Evolutionary conservation across 1,140 invertebrate species (phyloP), one percentile per base, ranked within the genome.

Genomic region (Metopolophium dirhodum): DNA sequence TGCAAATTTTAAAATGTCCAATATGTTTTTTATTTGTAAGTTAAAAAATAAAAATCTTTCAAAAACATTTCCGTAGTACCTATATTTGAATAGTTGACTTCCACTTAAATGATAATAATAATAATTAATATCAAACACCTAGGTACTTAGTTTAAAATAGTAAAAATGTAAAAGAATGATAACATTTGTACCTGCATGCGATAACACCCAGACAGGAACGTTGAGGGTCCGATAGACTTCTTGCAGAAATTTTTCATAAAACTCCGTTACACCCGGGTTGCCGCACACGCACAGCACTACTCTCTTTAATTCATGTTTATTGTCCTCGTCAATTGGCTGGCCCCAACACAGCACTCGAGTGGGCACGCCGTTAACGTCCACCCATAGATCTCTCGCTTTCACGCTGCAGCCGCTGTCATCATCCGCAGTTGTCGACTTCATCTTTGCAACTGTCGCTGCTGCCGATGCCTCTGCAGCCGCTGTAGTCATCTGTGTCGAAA

Each of bases 201-300:
- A 97, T 94, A 97, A 94, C 47, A 97, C 96, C 97, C 97, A 98
- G 9, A 98, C 96, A 57, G 97, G 97, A 90, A 96, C 95, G 90
- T 96, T 95, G 30, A 95, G 94, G 11, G 96, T 95, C 77, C 95
- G 94, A 94, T 97, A 96, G 3, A 98, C 89, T 2, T 95, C 95
- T 94, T 96, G 95, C 93, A 97, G 96, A 94, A 98, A 98, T 94
- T 96, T 95, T 51, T 96, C 96, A 94, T 98, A 98, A 95, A 97
- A 98, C 86, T 96, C 96, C 20, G 97, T 96, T 30, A 95, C 85
- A 37, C 97, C 97, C 83, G 97, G 97, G 95, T 98, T 98, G 41
- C 97, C 98, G 94, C 96, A 95, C 94, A 97, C 96, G 35, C 96
- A 95, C 35, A 97, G 91, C 14, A 96, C n/a, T 95, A 96, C 95